These are phyloP conservation scores for Lithophane semibrunnea DNA, from an alignment of 2,888 invertebrate genomes.

Conservation along the genomic window DNA sequence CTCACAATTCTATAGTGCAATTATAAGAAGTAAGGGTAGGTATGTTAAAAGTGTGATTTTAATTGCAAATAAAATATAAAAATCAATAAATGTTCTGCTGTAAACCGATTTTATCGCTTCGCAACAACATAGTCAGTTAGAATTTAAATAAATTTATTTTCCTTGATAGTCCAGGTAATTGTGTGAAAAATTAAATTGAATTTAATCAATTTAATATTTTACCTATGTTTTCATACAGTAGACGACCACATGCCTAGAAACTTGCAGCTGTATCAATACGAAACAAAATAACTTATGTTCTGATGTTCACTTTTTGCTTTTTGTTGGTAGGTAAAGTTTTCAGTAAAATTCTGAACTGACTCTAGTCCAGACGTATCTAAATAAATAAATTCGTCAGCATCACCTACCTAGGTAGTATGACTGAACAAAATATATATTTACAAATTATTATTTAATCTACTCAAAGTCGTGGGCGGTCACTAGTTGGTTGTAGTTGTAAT, in stretches of 20 bases:
- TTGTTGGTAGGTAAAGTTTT: neutral
- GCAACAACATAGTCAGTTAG: neutral
- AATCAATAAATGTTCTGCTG: neutral
- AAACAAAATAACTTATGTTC: neutral
- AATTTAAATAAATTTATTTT: neutral
- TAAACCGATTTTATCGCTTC: neutral
- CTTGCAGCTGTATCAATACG: neutral
- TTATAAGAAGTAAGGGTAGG: constrained; percentile 21
- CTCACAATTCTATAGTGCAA: constrained; percentile 35
- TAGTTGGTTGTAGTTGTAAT: constrained; percentile 14
- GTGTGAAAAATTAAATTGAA: constrained; percentile 1
- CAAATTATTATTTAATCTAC: constrained; percentile 10
- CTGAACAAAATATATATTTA: neutral
- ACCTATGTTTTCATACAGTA: neutral
- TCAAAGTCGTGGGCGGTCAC: constrained; percentile 14
- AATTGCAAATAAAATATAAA: neutral
- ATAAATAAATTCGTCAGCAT: neutral
- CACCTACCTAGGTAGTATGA: neutral
- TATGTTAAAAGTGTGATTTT: neutral
- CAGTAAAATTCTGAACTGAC: neutral
- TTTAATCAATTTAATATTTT: neutral
- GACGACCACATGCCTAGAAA: neutral
- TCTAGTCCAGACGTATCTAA: neutral
- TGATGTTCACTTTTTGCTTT: too few species aligned
- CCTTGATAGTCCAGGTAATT: neutral